A percentile compares a stretch with the other conserved stretches of the same genome.
phyloP scores from a whole-genome alignment of 2,888 invertebrate species.

The Adelognathus sp. region DNA sequence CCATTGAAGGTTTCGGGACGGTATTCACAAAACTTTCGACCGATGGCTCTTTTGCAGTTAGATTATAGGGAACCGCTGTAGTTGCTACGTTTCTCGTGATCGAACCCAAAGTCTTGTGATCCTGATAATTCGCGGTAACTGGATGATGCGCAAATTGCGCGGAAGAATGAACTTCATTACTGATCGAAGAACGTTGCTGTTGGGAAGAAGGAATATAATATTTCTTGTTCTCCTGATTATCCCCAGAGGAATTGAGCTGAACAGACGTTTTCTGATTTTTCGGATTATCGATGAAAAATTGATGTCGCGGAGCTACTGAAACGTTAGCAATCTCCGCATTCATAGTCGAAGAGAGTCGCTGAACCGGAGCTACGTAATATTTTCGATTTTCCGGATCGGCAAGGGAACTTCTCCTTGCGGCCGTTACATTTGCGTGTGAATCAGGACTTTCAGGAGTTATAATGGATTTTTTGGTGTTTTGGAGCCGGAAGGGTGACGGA shows the following conservation, averaged over 20 bases:
- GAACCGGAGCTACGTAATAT: constrained; percentile 43
- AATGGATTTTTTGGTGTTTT: constrained; percentile 7
- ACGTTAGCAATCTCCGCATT: neutral
- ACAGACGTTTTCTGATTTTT: constrained; percentile 20
- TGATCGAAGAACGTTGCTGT: neutral
- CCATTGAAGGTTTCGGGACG: neutral
- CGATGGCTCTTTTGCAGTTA: neutral
- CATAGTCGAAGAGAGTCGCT: neutral
- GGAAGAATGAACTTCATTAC: neutral
- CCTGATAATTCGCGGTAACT: neutral
- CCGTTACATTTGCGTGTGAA: neutral
- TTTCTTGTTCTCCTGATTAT: constrained; percentile 34
- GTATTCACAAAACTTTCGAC: neutral
- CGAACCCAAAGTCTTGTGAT: neutral
- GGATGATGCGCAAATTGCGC: neutral
- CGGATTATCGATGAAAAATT: neutral
- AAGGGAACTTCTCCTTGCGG: neutral
- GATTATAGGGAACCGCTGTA: neutral
- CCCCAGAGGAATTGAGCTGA: neutral
- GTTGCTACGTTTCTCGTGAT: neutral
- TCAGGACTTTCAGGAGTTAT: neutral
- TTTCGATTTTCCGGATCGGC: constrained; percentile 44
- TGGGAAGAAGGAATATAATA: constrained; percentile 49
- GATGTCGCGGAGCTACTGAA: neutral
- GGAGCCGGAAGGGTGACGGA: constrained; percentile 6